phyloP scores from a whole-genome alignment of 1,140 invertebrate species.

The Trypoxylus dichotomus region DNA sequence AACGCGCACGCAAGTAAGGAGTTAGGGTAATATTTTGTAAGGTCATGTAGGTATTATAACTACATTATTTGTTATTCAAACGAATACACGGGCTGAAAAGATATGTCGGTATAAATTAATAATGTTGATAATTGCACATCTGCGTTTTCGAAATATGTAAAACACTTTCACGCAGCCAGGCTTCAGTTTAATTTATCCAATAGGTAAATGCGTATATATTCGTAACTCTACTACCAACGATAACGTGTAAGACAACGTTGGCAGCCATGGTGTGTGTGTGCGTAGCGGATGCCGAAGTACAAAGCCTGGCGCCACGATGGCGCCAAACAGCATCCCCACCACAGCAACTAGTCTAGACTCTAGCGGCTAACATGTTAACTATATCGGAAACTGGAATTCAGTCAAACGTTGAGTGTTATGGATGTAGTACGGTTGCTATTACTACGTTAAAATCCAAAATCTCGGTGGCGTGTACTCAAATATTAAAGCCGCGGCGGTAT shows the following conservation, averaged over 20 bases:
- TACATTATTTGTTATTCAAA: too few relatives aligned
- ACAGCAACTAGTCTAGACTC: constrained; percentile 39
- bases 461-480: constrained; percentile 4
- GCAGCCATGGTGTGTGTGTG: constrained; percentile 27
- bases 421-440: constrained; percentile 17
- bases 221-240: constrained; percentile 1
- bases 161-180: background rate
- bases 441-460: constrained; percentile 17
- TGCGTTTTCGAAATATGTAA: background rate
- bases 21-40: too few relatives aligned
- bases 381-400: background rate
- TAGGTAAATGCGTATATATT: background rate
- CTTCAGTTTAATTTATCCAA: background rate
- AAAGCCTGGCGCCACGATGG: constrained; percentile 48
- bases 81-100: too few relatives aligned
- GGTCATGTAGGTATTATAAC: too few relatives aligned
- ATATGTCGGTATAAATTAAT: too few relatives aligned
- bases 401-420: constrained; percentile 1
- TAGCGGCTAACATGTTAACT: constrained; percentile 32
- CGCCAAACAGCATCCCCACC: constrained; percentile 46
- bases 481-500: background rate
- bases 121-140: background rate
- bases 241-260: background rate
- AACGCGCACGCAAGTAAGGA: too few relatives aligned
- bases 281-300: constrained; percentile 45